Base-by-base conservation (phyloP, 2,888 invertebrate species). In the Oegoconia quadripuncta region DNA sequence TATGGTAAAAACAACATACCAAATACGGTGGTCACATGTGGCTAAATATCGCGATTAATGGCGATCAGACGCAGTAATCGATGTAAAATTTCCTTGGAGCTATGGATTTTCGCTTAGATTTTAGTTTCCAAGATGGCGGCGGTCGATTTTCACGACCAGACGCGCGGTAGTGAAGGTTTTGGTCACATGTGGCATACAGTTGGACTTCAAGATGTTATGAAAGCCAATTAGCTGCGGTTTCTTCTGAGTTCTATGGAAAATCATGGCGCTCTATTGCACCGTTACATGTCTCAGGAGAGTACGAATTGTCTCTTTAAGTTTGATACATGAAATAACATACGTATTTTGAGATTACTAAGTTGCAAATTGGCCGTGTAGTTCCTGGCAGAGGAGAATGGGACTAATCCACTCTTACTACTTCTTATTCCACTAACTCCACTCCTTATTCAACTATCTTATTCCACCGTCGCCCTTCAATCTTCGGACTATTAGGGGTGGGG, bases 11-110 rank as follows among this genome's bases (percentile, higher is more conserved):
- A 77, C 84, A 74, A 81, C 65, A 74, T 83, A 51, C 86, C 86
- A 75, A 77, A 86, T 87, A 84, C 69, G 84, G 81, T 45, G 63
- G 49, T 82, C 86, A 84, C 71, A 84, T 87, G 84, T 79, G 72
- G 58, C 75, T 74, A 84, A 84, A 84, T 77, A 78, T 74, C 59
- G 64, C 62, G 53, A 71, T 80, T 79, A 66, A 56, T 57, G 56
- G 11, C 51, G 59, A 67, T 64, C 49, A 57, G 46, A 44, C 44
- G 56, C 50, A 59, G 55, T 53, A 75, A 74, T 60, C 47, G 54
- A 40, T 46, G 55, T 57, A 62, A 59, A 63, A 67, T 62, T 75
- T 72, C 66, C 60, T 36, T 60, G 59, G 47, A 54, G 55, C 52
- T 38, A 44, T 50, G 64, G 54, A 42, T 60, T 79, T 78, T 69